Base-by-base conservation (phyloP, 2,113 vertebrate species). In the Platichthys stellatus region DNA sequence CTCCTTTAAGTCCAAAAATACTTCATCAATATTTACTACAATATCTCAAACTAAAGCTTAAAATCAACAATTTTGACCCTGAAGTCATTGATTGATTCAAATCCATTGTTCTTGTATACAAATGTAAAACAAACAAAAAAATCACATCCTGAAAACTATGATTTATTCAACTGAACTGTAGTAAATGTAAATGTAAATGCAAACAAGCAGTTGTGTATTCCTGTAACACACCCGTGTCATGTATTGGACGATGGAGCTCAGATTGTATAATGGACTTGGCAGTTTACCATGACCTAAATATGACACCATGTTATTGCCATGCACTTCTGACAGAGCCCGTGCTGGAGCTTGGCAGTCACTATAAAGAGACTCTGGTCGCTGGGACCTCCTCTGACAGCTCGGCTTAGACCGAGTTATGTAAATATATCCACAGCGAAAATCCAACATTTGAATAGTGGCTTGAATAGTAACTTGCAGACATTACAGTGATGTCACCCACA, bases 271-370 rank as follows among this genome's bases (percentile, higher is more conserved):
- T 58, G 77, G 24, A 73, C 72, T 70, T 61, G 51, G 69, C 54
- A 21, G 73, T 72, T 72, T 66, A 20, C 74, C 66, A 17, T 85
- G 85, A 84, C 89, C 89, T 62, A 79, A 68, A 88, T 83, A 53
- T 82, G 76, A 85, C 64, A 66, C 57, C 70, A 51, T 6, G 72
- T 64, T 64, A 72, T 71, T 72, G 67, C 51, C 72, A 51, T 67
- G 35, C 35, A 38, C 8, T 38, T 38, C 35, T 38, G 7, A 38
- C 35, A 38, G 35, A 38, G 35, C 35, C 9, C 9, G 10, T 38
- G 83, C 4, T 45, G 73, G 56, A 71, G 66, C 60, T 54, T 84
- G 80, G 76, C 84, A 78, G 58, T 15, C 4, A 5, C 47, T 64
- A 51, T 81, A 76, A 76, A 66, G 61, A 82, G 31, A 73, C 69